Evolutionary conservation across 2,113 vertebrate genomes (phyloP).

Genomic region (Struthio camelus): DNA sequence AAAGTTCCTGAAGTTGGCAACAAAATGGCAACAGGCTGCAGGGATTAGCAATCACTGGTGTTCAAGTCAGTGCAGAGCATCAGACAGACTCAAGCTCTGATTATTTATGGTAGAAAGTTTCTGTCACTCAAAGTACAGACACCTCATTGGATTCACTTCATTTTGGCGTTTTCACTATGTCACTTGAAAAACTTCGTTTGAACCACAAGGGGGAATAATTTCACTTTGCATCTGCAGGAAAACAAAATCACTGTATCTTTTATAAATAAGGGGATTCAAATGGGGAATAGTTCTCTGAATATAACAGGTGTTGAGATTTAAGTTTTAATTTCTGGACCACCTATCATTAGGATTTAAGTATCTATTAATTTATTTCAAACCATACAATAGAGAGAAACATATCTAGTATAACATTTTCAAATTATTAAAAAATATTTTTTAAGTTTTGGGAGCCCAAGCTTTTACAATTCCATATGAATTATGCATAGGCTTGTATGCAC

Average conservation of each 20-base stretch:
- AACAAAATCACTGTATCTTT: not conserved
- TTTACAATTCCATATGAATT: not conserved
- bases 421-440: not conserved
- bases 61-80: not conserved
- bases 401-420: not conserved
- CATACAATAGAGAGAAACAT: not conserved
- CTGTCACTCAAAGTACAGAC: not conserved
- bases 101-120: not conserved
- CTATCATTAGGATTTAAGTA: not conserved
- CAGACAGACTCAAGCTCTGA: not conserved
- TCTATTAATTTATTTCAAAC: not conserved
- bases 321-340: not conserved
- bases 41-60: not conserved
- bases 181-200: not conserved
- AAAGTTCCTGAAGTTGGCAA: not conserved
- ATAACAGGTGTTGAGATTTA: not conserved
- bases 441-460: not conserved
- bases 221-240: not conserved
- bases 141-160: not conserved
- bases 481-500: not conserved
- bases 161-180: not conserved
- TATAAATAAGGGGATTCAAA: not conserved
- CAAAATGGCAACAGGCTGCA: not conserved
- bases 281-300: not conserved
- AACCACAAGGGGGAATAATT: not conserved